Evolutionary conservation across 2,888 invertebrate genomes (phyloP), one percentile per base, ranked within the genome.

Genomic region (Yponomeuta malinellus): DNA sequence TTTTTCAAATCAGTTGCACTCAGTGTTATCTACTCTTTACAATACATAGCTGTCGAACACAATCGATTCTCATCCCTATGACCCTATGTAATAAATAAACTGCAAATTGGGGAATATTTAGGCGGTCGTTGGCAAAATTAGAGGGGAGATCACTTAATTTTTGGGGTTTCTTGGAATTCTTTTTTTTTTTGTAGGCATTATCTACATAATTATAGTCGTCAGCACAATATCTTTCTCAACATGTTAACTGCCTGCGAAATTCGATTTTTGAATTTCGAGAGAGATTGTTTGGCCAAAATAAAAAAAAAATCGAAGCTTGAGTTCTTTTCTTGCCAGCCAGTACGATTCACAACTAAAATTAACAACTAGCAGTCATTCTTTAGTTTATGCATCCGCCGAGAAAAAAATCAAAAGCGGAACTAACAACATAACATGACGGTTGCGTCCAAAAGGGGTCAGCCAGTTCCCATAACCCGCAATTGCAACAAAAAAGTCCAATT

Each of bases 401-500:
- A 84, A 65, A 86, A 85, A 86, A 86, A 81, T 82, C 80, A 81
- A 83, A 80, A 80, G 75, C 76, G 73, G 59, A 74, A 76, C 74
- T 78, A 80, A 85, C 82, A 80, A 85, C 82, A 83, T 83, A 79
- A 78, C 78, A 74, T 79, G 79, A 81, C 82, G 83, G 84, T 85
- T 85, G 82, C 83, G 78, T 71, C 73, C 75, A 78, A 86, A 81
- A 74, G 90, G 89, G 90, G 89, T 88, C 89, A 89, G 76, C 79
- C n/a, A 73, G 79, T 90, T 90, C 90, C 85, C 91, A 88, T 79
- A 83, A 72, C 75, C 78, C 74, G 79, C 78, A 75, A 76, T 78
- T 77, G 77, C 76, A 82, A 83, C 74, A 80, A 87, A 87, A 89
- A 90, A 88, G 86, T 78, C 81, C 83, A 87, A 86, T 87, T 87